phyloP scores from a whole-genome alignment of 2,113 vertebrate genomes.

The Gavialis gangeticus region DNA sequence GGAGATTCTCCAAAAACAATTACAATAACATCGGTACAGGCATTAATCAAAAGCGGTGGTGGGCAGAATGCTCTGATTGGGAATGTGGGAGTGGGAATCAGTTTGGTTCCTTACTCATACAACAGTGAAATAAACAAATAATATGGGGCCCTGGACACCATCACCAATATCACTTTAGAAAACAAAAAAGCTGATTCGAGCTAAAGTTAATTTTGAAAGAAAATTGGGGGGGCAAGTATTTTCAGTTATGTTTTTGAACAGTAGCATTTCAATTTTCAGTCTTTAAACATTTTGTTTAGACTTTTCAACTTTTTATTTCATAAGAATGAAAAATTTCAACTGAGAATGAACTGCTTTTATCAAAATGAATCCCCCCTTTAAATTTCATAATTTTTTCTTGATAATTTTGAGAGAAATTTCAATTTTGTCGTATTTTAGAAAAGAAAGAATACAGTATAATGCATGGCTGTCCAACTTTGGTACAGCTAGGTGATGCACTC shows the following conservation, averaged over 20 bases:
- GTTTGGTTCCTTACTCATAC: neutral
- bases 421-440: no score
- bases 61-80: neutral
- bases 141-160: neutral
- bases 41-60: neutral
- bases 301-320: no score
- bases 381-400: no score
- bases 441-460: no score
- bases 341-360: no score
- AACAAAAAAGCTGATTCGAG: neutral
- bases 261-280: no score
- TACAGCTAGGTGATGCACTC: no score
- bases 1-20: neutral
- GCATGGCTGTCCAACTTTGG: no score
- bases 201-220: neutral
- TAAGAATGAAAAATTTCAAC: no score
- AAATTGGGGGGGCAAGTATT: neutral
- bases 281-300: no score
- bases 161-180: neutral
- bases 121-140: neutral
- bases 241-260: neutral
- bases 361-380: no score
- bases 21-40: neutral
- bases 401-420: no score
- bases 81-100: neutral